Conservation (phyloP, 2,888 invertebrate species). For the Gastracanthus pulcherrimus region DNA sequence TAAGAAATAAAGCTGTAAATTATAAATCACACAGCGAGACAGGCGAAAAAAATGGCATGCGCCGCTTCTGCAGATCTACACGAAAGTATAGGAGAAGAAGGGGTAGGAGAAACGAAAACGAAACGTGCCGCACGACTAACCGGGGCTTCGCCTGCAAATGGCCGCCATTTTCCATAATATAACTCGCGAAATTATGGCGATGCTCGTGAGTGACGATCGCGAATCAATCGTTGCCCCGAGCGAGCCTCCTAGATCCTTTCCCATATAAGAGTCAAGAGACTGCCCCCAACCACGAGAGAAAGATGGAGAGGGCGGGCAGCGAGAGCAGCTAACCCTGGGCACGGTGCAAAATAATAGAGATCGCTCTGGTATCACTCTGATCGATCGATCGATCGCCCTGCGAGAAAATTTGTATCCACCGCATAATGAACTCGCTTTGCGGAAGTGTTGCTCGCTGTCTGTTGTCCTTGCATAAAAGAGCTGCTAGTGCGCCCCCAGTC, state of each 20-base stretch:
- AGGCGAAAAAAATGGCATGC: slow-evolving; percentile 16
- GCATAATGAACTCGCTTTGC: slow-evolving; percentile 29
- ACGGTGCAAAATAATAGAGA: slow-evolving; percentile 54
- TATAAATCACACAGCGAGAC: slow-evolving; percentile 35
- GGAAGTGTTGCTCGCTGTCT: slow-evolving; percentile 43
- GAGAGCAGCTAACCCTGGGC: slow-evolving; percentile 7
- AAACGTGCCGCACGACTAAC: slow-evolving; percentile 57
- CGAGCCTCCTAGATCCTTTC: slow-evolving; percentile 33
- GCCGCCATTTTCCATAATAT: slow-evolving; percentile 45
- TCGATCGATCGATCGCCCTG: slow-evolving; percentile 39
- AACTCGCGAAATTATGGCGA: slow-evolving; percentile 54
- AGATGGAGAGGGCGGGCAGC: slow-evolving; percentile 16
- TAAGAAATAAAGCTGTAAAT: slow-evolving; percentile 49
- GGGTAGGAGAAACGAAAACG: slow-evolving; percentile 43
- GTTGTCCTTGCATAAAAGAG: too few relatives aligned
- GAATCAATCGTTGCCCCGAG: slow-evolving; percentile 52
- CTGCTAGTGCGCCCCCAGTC: neutral
- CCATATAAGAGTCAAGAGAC: slow-evolving; percentile 5
- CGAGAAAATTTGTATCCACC: slow-evolving; percentile 40
- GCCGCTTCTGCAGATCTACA: neutral
- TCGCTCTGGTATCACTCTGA: slow-evolving; percentile 46
- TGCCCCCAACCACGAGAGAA: neutral
- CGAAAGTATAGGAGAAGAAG: too few relatives aligned
- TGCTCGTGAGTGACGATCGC: slow-evolving; percentile 58
- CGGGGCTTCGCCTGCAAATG: slow-evolving; percentile 13